A percentile compares a stretch with the other conserved stretches of the same genome.
These are phyloP conservation scores for Microvelia longipes DNA, from an alignment of 1,140 invertebrate species.

Conservation along the genomic window DNA sequence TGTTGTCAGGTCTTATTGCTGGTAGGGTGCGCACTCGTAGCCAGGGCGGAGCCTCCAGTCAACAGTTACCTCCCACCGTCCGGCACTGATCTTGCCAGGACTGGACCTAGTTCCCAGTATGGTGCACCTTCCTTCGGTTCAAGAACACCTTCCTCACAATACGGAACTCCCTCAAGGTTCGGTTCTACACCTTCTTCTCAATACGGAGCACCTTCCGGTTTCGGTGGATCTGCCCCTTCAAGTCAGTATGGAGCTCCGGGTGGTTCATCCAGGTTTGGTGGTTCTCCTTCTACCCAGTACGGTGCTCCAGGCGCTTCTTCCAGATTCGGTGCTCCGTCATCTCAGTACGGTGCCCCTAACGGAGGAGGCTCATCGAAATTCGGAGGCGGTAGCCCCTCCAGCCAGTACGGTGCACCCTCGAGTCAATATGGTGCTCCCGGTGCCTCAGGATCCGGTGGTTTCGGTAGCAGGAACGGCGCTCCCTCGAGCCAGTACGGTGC, in stretches of 20 bases:
- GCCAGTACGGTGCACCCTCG: constrained; percentile 6
- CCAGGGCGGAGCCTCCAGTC: neutral
- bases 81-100: neutral
- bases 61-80: constrained; percentile 1
- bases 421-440: constrained; percentile 9
- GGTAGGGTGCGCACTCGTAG: neutral
- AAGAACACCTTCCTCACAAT: constrained; percentile 10
- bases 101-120: constrained; percentile 6
- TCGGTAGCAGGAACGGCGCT: neutral
- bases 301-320: constrained; percentile 3
- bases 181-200: constrained; percentile 7
- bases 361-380: neutral
- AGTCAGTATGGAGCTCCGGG: constrained; percentile 8
- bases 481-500: constrained; percentile 5
- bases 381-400: neutral
- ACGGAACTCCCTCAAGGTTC: neutral
- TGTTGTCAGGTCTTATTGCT: neutral
- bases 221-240: neutral
- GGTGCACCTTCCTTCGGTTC: constrained; percentile 4
- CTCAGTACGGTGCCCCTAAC: constrained; percentile 9
- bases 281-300: constrained; percentile 3
- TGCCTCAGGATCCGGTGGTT: neutral
- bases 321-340: constrained; percentile 7
- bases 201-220: constrained; percentile 3
- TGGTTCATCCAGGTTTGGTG: neutral